Conservation (phyloP, 2,888 invertebrate genomes). For the Agonopterix heracliana region DNA sequence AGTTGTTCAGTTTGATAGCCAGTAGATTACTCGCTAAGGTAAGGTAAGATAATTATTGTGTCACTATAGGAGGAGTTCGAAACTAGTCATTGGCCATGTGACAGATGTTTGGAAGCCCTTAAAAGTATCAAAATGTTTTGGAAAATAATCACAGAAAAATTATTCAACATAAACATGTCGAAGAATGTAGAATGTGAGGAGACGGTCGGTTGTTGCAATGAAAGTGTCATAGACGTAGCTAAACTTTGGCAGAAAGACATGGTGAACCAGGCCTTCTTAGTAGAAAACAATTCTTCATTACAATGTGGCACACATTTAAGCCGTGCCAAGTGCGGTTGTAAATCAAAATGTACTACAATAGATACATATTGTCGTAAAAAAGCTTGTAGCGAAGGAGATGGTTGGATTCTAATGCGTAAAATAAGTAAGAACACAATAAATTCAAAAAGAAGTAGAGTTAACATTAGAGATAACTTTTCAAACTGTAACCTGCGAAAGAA, state of each 20-base stretch:
- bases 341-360: background rate
- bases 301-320: conserved; percentile 1
- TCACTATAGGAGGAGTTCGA: conserved; percentile 54
- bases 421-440: conserved; percentile 2
- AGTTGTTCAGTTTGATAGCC: too few species aligned
- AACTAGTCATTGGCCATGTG: conserved; percentile 64
- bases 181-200: conserved; percentile 26
- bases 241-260: conserved; percentile 54
- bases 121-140: conserved; percentile 65
- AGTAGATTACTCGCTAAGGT: too few species aligned
- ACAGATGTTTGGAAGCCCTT: conserved; percentile 55
- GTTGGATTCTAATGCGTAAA: conserved; percentile 5
- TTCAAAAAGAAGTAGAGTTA: background rate
- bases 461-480: background rate
- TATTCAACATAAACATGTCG: conserved; percentile 42
- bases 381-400: conserved; percentile 2
- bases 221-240: conserved; percentile 40
- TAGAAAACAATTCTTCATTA: conserved; percentile 35
- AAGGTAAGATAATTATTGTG: too few species aligned
- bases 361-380: conserved; percentile 9
- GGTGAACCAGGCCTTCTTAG: conserved; percentile 39
- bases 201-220: conserved; percentile 17
- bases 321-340: background rate
- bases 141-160: conserved; percentile 56
- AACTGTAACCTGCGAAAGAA: background rate